Percentiles rank a stretch among this genome's conserved stretches.
Evolutionary conservation across 2,888 invertebrate genomes (phyloP).

Genomic region (Halictus quadricinctus): DNA sequence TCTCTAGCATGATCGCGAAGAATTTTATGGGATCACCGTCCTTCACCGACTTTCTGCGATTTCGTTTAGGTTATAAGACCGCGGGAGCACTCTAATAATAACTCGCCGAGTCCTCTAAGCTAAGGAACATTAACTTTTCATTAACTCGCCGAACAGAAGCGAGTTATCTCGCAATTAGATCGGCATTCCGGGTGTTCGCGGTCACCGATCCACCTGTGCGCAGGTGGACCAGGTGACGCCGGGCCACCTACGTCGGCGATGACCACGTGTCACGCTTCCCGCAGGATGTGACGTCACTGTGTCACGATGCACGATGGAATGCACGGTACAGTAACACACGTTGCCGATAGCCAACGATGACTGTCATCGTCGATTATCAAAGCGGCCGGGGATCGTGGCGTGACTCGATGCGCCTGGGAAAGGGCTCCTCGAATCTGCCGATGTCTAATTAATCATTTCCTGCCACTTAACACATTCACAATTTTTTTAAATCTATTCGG

Average conservation of each 20-base stretch:
- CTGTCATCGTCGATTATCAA: slow-evolving; percentile 16
- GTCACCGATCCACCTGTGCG: slow-evolving; percentile 44
- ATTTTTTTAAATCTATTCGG: too few species aligned
- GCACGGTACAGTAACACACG: slow-evolving; percentile 30
- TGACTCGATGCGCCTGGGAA: too few species aligned
- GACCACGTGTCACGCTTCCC: slow-evolving; percentile 66
- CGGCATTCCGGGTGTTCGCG: slow-evolving; percentile 41
- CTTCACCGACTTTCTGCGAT: neutral
- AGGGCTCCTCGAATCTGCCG: too few species aligned
- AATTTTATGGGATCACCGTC: neutral
- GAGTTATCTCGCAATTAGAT: slow-evolving; percentile 55
- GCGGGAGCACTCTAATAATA: neutral
- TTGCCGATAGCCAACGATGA: slow-evolving; percentile 26
- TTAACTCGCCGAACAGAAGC: slow-evolving; percentile 40
- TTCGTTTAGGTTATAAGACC: neutral
- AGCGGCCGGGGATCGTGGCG: too few species aligned
- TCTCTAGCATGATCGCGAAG: too few species aligned
- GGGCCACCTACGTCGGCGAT: slow-evolving; percentile 63
- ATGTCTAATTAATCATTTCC: too few species aligned
- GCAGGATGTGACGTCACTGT: slow-evolving; percentile 71
- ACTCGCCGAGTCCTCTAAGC: neutral
- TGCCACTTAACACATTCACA: too few species aligned
- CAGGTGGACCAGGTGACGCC: slow-evolving; percentile 47
- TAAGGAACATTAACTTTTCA: slow-evolving; percentile 9
- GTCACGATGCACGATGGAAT: slow-evolving; percentile 55